These are phyloP conservation scores for Tipula unca DNA, from an alignment of 2,888 invertebrate genomes.

Conservation along the genomic window DNA sequence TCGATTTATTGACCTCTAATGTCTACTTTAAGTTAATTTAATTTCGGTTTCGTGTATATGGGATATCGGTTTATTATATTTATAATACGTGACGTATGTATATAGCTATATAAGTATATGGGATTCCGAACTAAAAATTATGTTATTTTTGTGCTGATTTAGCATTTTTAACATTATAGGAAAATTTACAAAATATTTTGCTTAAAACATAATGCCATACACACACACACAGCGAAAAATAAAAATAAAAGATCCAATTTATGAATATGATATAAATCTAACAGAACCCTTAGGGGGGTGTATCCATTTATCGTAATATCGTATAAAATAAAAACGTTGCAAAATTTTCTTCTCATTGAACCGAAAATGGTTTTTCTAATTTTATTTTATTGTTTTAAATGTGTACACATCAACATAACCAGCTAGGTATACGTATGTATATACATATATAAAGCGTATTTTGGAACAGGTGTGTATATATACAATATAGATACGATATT, in stretches of 20 bases:
- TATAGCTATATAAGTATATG: too few species aligned
- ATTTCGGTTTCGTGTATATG: background rate
- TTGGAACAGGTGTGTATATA: background rate
- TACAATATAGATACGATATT: too few species aligned
- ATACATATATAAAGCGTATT: background rate
- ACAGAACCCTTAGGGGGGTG: background rate
- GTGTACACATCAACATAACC: background rate
- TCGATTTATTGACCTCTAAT: background rate
- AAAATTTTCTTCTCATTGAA: background rate
- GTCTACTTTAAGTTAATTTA: background rate
- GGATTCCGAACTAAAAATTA: background rate
- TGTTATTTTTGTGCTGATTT: background rate
- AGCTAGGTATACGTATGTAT: background rate
- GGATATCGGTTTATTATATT: background rate
- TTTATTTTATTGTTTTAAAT: constrained; percentile 14
- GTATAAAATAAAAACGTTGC: background rate
- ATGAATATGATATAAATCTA: constrained; percentile 8
- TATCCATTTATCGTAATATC: background rate
- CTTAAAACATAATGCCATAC: background rate
- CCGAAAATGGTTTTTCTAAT: background rate
- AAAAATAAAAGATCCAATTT: background rate
- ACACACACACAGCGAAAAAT: too few species aligned
- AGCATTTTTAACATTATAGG: background rate
- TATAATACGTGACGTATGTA: background rate
- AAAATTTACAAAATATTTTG: background rate